Conservation (phyloP, 2,888 invertebrate species). For the Leptinotarsa rubiginosa region DNA sequence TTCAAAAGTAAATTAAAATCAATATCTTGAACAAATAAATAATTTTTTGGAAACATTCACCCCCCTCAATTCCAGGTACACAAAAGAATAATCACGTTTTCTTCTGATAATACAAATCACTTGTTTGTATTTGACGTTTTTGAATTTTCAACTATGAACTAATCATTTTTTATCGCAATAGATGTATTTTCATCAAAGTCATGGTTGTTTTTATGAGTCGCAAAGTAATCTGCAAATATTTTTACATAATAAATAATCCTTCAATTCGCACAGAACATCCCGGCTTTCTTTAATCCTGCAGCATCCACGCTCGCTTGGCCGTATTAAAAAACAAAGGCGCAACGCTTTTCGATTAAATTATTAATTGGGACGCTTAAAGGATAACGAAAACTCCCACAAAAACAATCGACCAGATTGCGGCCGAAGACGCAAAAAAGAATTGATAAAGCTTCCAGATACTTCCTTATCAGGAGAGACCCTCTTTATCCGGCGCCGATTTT, state of each 20-base stretch:
- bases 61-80: too few relatives aligned
- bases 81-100: too few relatives aligned
- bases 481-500: constrained; percentile 24
- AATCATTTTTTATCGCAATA: too few relatives aligned
- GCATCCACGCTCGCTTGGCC: constrained; percentile 13
- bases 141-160: too few relatives aligned
- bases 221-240: neutral
- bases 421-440: constrained; percentile 36
- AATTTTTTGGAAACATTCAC: too few relatives aligned
- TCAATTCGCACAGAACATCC: neutral
- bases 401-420: constrained; percentile 48
- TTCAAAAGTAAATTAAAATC: too few relatives aligned
- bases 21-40: too few relatives aligned
- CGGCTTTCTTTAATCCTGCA: constrained; percentile 4
- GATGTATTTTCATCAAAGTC: too few relatives aligned
- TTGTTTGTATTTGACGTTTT: too few relatives aligned
- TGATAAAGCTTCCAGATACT: constrained; percentile 27
- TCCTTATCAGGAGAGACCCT: constrained; percentile 22
- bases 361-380: constrained; percentile 48
- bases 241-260: neutral
- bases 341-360: constrained; percentile 49
- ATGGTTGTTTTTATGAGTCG: neutral
- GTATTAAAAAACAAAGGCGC: constrained; percentile 42
- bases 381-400: constrained; percentile 47
- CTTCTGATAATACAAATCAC: too few relatives aligned